These are phyloP conservation scores for Vespertilio murinus DNA, from an alignment of 2,797 vertebrate genomes.

Conservation along the genomic window DNA sequence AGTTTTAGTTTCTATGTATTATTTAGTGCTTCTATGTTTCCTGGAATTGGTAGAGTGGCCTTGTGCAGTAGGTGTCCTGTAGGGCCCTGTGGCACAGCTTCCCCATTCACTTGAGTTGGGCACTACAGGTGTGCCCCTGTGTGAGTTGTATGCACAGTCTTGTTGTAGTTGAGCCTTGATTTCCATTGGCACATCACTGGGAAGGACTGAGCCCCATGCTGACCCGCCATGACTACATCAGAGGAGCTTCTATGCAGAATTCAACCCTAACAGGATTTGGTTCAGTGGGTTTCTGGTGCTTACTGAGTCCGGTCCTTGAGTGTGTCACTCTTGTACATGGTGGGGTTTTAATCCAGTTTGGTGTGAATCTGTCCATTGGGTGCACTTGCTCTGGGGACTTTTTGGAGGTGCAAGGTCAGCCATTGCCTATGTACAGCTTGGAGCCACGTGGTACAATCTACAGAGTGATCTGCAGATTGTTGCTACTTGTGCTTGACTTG, in stretches of 20 bases:
- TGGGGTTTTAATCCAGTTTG: not conserved
- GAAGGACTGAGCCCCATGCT: not conserved
- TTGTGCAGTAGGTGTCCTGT: not conserved
- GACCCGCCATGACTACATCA: not conserved
- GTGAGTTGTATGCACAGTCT: not conserved
- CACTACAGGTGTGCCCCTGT: not conserved
- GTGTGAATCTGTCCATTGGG: not conserved
- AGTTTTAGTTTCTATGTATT: not conserved
- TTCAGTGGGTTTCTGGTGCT: not conserved
- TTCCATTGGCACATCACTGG: not conserved
- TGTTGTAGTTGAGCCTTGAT: not conserved
- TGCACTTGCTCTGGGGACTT: not conserved
- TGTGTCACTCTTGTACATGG: not conserved
- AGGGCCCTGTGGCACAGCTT: not conserved
- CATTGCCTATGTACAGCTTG: not conserved
- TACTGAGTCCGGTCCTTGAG: not conserved
- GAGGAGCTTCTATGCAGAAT: not conserved
- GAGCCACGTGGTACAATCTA: not conserved
- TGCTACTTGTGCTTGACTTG: not conserved
- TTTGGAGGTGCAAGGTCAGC: not conserved
- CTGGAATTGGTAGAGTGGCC: not conserved
- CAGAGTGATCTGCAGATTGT: not conserved
- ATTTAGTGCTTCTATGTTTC: not conserved
- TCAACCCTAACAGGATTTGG: not conserved
- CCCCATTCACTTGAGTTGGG: not conserved